Evolutionary conservation across 1,140 invertebrate genomes (phyloP).

Genomic region (Hycleus phaleratus): DNA sequence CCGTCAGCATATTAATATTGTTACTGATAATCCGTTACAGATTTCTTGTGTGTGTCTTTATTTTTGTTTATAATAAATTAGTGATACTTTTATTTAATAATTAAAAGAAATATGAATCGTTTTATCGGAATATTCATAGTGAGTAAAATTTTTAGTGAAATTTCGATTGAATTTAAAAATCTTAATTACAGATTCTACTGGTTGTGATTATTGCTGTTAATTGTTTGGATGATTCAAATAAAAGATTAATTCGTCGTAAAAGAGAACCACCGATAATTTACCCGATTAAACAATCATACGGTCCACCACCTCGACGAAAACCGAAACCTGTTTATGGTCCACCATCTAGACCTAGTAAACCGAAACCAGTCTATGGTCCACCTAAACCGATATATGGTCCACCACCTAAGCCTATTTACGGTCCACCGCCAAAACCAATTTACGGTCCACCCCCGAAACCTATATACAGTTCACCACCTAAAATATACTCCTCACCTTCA

Average conservation of each 20-base stretch:
- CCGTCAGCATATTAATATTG: no score
- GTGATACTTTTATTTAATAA: no score
- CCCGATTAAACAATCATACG: slow-evolving; percentile 16
- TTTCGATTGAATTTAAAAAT: no score
- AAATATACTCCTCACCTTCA: slow-evolving; percentile 8
- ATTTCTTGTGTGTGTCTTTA: no score
- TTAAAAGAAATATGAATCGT: no score
- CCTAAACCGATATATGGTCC: slow-evolving; percentile 11
- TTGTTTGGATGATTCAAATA: no score
- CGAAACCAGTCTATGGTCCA: slow-evolving; percentile 13
- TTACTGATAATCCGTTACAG: no score
- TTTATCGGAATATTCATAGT: no score
- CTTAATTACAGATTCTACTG: no score
- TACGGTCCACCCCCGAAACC: slow-evolving; percentile 6
- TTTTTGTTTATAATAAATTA: no score
- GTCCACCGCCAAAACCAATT: slow-evolving; percentile 4
- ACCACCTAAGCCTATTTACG: slow-evolving; percentile 7
- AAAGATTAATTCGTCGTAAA: neutral
- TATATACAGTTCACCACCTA: slow-evolving; percentile 7
- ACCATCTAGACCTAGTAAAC: slow-evolving; percentile 11
- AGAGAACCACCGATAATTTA: slow-evolving; percentile 1
- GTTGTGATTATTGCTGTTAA: no score
- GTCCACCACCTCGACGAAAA: slow-evolving; percentile 8
- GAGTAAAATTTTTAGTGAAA: no score
- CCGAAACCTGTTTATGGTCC: slow-evolving; percentile 7